A percentile compares a stretch with the other conserved stretches of the same genome.
These are phyloP conservation scores for Turritopsis rubra DNA, from an alignment of 30 jellyfish, hydroid and myxozoan species.

Conservation along the genomic window DNA sequence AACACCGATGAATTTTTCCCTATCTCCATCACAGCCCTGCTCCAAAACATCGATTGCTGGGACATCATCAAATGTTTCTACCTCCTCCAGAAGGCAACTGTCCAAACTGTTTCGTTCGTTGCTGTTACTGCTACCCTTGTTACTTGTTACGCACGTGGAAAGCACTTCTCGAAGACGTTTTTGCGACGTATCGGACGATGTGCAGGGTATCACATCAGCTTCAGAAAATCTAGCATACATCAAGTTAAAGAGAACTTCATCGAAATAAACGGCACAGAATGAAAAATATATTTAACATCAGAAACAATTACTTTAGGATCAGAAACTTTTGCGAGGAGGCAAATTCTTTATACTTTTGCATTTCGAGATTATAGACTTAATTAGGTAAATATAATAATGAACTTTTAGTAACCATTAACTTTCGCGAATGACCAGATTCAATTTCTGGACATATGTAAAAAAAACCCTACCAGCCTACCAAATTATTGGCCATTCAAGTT, in stretches of 20 bases:
- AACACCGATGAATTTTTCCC: neutral
- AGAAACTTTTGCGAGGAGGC: too few species aligned
- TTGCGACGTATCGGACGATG: neutral
- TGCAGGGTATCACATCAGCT: slow-evolving; percentile 25
- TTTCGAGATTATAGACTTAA: too few species aligned
- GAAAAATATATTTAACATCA: too few species aligned
- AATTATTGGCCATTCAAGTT: too few species aligned
- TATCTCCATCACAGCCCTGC: neutral
- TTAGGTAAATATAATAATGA: too few species aligned
- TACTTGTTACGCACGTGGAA: neutral
- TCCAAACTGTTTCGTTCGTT: neutral
- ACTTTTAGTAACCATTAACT: too few species aligned
- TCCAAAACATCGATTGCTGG: slow-evolving; percentile 5
- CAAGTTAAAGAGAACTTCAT: slow-evolving; percentile 3
- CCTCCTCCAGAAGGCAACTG: neutral
- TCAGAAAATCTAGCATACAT: slow-evolving; percentile 14
- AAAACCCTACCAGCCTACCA: too few species aligned
- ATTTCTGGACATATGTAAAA: too few species aligned
- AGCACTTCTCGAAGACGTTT: neutral
- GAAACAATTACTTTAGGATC: too few species aligned
- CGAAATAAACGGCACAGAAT: neutral
- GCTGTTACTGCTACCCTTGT: neutral
- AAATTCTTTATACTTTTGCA: too few species aligned
- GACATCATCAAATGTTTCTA: neutral
- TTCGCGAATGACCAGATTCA: too few species aligned